Base-by-base conservation (phyloP, 2,888 invertebrate species). In the Melipona beecheii region DNA sequence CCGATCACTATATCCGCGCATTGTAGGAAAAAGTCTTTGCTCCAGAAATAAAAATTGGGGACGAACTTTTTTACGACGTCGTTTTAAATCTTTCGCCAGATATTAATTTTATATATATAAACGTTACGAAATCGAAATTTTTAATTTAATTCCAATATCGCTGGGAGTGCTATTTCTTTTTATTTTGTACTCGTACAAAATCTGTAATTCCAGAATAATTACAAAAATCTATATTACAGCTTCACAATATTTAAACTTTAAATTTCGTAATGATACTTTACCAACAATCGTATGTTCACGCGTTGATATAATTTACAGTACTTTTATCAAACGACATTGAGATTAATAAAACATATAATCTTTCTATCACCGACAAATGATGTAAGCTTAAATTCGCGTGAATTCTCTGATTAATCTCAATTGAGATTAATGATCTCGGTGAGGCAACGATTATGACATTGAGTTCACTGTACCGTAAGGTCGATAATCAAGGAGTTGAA, bases 391-490 rank as follows among this genome's bases (percentile, higher is more conserved):
- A 52, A 66, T 71, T 56, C 50, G 52, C 64, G 69, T 27, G 31
- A 73, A 65, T 74, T 60, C 43, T 62, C 31, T 19, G 24, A 50
- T 58, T 66, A 58, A 56, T 68, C 43, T 43, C 24, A 5, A 43
- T 43, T 9, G 43, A 43, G 17, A 2, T 11, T n/a, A 13, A 52
- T 36, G 58, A 52, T 19, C 66, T 27, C 58, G 2, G 21, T n/a
- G 13, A 3, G 4, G 4, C 17, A 17, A 79, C 3, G 54, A 71
- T 36, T 70, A 50, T 17, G 36, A 58, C 24, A 52, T 6, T 24
- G 24, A 4, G 6, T 24, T 27, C 21, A 24, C n/a, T 31, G 6
- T 50, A 9, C 1, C 4, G 19, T 56, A 65, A 72, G 43, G 43
- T 50, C n/a, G 27, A 65, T 27, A 19, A 21, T 19, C 27, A 27